Base-by-base conservation (phyloP, 2,888 invertebrate species). In the Protophormia terraenovae region DNA sequence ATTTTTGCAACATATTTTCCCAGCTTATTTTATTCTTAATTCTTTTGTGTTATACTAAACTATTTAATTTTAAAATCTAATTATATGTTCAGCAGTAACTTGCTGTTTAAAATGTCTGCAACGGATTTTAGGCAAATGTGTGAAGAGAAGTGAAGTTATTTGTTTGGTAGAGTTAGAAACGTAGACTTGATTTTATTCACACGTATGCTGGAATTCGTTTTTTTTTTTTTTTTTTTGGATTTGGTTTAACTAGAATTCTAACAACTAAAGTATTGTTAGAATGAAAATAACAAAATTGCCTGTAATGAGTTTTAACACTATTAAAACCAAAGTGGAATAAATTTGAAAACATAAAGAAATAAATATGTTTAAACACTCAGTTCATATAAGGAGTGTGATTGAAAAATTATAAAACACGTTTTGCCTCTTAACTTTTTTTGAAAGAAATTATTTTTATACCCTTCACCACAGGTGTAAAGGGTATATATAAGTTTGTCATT, bases 61-160 rank as follows among this genome's bases (percentile, higher is more conserved):
- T 67, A 69, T 84, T 81, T 69, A 67, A 81, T 69, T 84, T 55
- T 8, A 47, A 84, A 81, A 84, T 84, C 73, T 81, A 81, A 84
- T 84, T 84, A 81, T 47, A 69, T 73, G 73, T 73, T 81, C 58
- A 76, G 58, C 67, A 76, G 72, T 75, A 84, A 79, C 69, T 84
- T 84, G 41, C 14, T 76, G 80, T 45, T 72, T 27, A 35, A 73
- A 66, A 73, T 53, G 66, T 66, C 73, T 67, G 62, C 55, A 55
- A 38, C 27, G 45, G 53, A 45, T 69, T 72, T 60, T 41, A 12
- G 58, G 29, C 72, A 72, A 55, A 41, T n/a, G 50, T 29, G 19
- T 22, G 6, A 32, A 41, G 38, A 32, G n/a, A 1, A 24, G 10
- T 12, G 0, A 22, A 14, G 14, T 16, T 24, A 24, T 1, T 10